A percentile compares a stretch with the other conserved stretches of the same genome.
Conservation (phyloP, 2,113 vertebrate species). For the human (Homo sapiens) region GRCh38 chr22:49963001-49963500, state of each 20-base stretch:
- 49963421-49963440: not conserved
- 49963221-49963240: slow-evolving; percentile 87
- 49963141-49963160: slow-evolving; percentile 62
- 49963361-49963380: slow-evolving; percentile 84
- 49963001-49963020: slow-evolving; percentile 96
- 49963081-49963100: slow-evolving; percentile 92
- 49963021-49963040: slow-evolving; percentile 92
- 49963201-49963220: not conserved
- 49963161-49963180: not conserved
- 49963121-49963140: slow-evolving; percentile 85
- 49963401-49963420: not conserved
- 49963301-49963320: slow-evolving; percentile 84
- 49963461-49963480: not conserved
- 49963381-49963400: slow-evolving; percentile 56
- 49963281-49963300: slow-evolving; percentile 94
- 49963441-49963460: not conserved
- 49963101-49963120: slow-evolving; percentile 98
- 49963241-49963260: slow-evolving; percentile 88
- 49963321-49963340: slow-evolving; percentile 84
- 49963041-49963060: slow-evolving; percentile 89
- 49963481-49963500: not conserved
- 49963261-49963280: slow-evolving; percentile 99
- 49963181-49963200: not conserved
- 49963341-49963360: slow-evolving; percentile 79
- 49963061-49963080: slow-evolving; percentile 92